phyloP scores from a whole-genome alignment of 1,140 invertebrate genomes.

The Steinernema khuongi region DNA sequence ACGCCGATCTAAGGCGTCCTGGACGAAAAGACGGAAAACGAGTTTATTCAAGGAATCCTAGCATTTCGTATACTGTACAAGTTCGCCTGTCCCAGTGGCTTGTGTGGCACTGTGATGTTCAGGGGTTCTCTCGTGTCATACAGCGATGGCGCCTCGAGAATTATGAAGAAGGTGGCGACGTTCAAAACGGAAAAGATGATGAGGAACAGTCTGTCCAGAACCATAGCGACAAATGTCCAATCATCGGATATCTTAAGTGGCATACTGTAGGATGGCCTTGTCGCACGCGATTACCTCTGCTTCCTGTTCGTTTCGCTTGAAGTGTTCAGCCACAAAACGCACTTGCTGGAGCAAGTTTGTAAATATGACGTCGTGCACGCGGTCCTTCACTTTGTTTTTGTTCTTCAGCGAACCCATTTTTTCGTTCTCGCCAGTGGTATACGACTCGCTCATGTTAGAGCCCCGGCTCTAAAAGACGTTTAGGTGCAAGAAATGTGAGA shows the following conservation, averaged over 20 bases:
- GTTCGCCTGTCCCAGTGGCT: constrained; percentile 49
- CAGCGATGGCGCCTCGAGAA: constrained; percentile 55
- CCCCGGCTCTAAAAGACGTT: not conserved
- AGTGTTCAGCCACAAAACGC: constrained; percentile 51
- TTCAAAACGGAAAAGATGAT: constrained; percentile 56
- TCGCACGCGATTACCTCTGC: constrained; percentile 37
- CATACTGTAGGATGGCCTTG: not conserved
- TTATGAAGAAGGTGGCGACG: constrained; percentile 54
- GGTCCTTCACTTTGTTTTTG: constrained; percentile 34
- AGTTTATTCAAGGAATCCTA: not conserved
- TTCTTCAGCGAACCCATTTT: not conserved
- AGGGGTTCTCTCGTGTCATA: constrained; percentile 49
- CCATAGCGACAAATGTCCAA: constrained; percentile 99
- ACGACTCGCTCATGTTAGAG: not conserved
- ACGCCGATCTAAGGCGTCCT: not conserved
- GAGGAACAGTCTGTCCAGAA: constrained; percentile 91
- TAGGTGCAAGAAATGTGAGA: not conserved
- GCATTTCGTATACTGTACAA: constrained; percentile 28
- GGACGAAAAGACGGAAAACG: not conserved
- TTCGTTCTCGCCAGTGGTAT: not conserved
- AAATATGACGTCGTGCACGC: constrained; percentile 54
- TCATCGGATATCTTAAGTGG: constrained; percentile 68
- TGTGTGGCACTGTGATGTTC: constrained; percentile 55
- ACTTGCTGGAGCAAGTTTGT: constrained; percentile 53
- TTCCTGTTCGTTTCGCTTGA: constrained; percentile 46